phyloP scores from a whole-genome alignment of 2,888 invertebrate species.

The Pollenia angustigena region DNA sequence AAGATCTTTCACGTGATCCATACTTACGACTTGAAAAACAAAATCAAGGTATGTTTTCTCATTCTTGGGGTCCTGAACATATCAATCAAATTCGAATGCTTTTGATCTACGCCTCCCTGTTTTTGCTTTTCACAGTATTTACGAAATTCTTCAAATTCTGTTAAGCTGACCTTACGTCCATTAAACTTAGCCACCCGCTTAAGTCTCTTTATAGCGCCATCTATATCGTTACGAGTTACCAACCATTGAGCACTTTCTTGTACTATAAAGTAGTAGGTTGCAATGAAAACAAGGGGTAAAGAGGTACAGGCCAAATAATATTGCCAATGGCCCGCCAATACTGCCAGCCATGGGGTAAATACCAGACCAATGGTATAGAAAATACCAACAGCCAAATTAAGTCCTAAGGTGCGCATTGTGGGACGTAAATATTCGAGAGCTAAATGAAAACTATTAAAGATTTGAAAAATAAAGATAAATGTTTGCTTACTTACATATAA shows the following conservation, averaged over 20 bases:
- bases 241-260: constrained; percentile 88
- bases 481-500: constrained; percentile 84
- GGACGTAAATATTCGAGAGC: constrained; percentile 87
- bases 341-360: constrained; percentile 85
- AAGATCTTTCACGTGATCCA: neutral
- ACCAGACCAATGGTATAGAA: constrained; percentile 86
- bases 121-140: constrained; percentile 83
- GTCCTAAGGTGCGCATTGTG: constrained; percentile 86
- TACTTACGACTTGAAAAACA: constrained; percentile 87
- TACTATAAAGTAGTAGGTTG: constrained; percentile 85
- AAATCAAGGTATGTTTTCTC: constrained; percentile 85
- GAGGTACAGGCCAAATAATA: constrained; percentile 85
- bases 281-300: constrained; percentile 85
- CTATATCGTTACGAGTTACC: constrained; percentile 85
- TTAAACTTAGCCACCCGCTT: constrained; percentile 86
- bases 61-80: constrained; percentile 86
- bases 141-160: constrained; percentile 83
- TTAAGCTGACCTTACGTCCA: constrained; percentile 83
- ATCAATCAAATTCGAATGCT: constrained; percentile 83
- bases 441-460: constrained; percentile 74
- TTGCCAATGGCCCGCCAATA: constrained; percentile 85
- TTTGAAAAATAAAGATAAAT: neutral
- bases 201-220: constrained; percentile 85
- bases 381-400: constrained; percentile 86
- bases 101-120: constrained; percentile 80